Evolutionary conservation across 2,888 invertebrate species (phyloP).

Genomic region (Melanophora roralis): DNA sequence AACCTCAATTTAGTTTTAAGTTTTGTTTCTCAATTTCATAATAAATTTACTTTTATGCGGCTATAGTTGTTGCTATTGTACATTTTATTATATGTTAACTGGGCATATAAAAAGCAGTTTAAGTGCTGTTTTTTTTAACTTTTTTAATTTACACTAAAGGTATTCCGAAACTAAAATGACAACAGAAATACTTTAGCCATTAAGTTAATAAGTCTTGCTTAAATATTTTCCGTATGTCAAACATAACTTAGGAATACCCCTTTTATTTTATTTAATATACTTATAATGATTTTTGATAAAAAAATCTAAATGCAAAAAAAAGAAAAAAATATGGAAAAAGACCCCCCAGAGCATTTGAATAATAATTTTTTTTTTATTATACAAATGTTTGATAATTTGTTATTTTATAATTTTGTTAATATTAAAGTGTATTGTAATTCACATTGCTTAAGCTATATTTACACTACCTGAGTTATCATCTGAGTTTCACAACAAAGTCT

Average conservation of each 20-base stretch:
- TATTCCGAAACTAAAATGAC: conserved; percentile 14
- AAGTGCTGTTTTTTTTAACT: conserved; percentile 46
- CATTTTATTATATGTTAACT: conserved; percentile 8
- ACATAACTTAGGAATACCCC: conserved; percentile 16
- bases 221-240: too few relatives aligned
- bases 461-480: too few relatives aligned
- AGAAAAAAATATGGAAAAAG: conserved; percentile 35
- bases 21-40: conserved; percentile 36
- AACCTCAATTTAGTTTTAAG: conserved; percentile 38
- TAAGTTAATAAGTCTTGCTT: too few relatives aligned
- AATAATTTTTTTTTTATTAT: not conserved
- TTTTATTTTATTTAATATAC: too few relatives aligned
- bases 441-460: too few relatives aligned
- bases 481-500: too few relatives aligned
- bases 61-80: conserved; percentile 20
- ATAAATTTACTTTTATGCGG: conserved; percentile 22
- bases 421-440: conserved; percentile 35
- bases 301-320: too few relatives aligned
- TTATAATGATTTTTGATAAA: too few relatives aligned
- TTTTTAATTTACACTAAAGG: conserved; percentile 19
- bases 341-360: conserved; percentile 54
- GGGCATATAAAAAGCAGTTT: conserved; percentile 53
- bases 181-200: too few relatives aligned
- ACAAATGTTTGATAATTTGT: not conserved
- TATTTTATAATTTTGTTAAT: conserved; percentile 4